Conservation (phyloP, 2,888 invertebrate genomes). For the Callosobruchus maculatus region DNA sequence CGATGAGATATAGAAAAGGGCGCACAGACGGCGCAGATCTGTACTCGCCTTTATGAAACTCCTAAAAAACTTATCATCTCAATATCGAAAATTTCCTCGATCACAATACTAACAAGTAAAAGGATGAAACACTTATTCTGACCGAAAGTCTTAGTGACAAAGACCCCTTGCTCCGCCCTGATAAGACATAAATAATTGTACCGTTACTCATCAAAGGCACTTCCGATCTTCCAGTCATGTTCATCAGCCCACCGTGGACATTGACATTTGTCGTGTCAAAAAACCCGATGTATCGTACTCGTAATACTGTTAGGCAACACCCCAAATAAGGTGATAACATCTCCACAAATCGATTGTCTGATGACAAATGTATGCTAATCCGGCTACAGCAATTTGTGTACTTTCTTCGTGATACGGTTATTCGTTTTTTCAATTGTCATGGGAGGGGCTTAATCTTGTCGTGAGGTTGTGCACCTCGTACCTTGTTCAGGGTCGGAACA, state of each 20-base stretch:
- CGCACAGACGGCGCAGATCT: too few relatives aligned
- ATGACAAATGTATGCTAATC: neutral
- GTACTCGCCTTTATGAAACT: too few relatives aligned
- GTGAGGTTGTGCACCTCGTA: neutral
- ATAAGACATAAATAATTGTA: neutral
- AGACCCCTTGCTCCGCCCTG: too few relatives aligned
- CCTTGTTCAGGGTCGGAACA: neutral
- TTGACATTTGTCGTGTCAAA: neutral
- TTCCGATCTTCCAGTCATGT: neutral
- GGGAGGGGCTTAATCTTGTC: neutral
- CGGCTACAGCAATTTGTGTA: neutral
- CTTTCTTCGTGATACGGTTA: neutral
- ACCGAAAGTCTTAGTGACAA: too few relatives aligned
- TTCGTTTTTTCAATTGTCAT: neutral
- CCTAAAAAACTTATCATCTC: too few relatives aligned
- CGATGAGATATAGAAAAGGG: too few relatives aligned
- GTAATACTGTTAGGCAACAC: neutral
- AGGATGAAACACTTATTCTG: too few relatives aligned
- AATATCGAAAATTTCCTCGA: too few relatives aligned
- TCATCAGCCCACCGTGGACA: neutral
- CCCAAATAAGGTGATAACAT: neutral
- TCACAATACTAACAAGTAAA: too few relatives aligned
- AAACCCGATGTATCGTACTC: neutral
- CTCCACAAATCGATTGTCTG: neutral
- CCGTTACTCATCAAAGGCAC: neutral